Evolutionary conservation across 2,888 invertebrate species (phyloP).

Genomic region (Eupithecia insigniata): DNA sequence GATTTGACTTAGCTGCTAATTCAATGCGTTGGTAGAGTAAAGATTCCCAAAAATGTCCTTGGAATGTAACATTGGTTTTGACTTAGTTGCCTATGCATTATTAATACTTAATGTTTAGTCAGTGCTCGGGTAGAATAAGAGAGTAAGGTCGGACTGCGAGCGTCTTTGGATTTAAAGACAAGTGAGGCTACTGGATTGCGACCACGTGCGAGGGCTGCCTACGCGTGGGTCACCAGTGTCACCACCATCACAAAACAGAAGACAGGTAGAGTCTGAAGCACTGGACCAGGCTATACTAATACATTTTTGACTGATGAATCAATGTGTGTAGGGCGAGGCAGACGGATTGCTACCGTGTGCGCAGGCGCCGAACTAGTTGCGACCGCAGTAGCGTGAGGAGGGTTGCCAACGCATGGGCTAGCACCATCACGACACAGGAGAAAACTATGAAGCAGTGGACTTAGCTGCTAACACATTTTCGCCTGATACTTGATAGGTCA

Average conservation of each 20-base stretch:
- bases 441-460: neutral
- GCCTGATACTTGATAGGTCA: slow-evolving; percentile 42
- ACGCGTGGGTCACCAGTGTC: slow-evolving; percentile 48
- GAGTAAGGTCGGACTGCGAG: neutral
- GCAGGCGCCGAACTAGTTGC: slow-evolving; percentile 58
- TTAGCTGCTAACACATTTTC: neutral
- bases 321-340: slow-evolving; percentile 6
- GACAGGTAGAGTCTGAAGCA: slow-evolving; percentile 34
- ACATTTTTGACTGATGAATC: neutral
- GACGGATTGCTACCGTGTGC: slow-evolving; percentile 28
- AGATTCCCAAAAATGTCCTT: neutral
- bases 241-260: slow-evolving; percentile 73
- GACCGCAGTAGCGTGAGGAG: slow-evolving; percentile 56
- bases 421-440: slow-evolving; percentile 72
- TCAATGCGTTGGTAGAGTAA: neutral
- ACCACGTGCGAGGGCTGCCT: slow-evolving; percentile 57
- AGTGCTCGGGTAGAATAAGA: neutral
- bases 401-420: slow-evolving; percentile 71
- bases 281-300: neutral
- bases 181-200: slow-evolving; percentile 4
- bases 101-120: neutral
- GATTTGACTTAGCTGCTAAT: neutral
- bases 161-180: neutral
- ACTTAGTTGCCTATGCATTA: neutral
- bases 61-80: neutral